phyloP scores from a whole-genome alignment of 1,140 invertebrate species.

The Drosophila miranda region DNA sequence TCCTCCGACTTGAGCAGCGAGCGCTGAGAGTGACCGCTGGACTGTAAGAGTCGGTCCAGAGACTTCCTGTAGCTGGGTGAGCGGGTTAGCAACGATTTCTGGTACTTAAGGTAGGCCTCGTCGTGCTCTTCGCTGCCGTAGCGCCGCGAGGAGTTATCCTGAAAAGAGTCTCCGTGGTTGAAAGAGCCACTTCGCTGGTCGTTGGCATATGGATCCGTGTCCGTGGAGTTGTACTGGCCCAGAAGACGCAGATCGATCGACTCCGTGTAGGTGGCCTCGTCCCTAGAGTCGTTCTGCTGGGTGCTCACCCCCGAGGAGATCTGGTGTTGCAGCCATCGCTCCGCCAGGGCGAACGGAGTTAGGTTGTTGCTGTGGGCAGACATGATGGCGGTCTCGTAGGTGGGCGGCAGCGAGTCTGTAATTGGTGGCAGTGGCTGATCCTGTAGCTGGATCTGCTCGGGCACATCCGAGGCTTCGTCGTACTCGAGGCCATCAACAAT shows the following conservation, averaged over 20 bases:
- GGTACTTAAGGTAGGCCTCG: slow-evolving; percentile 77
- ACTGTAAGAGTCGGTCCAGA: slow-evolving; percentile 76
- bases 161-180: slow-evolving; percentile 68
- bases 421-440: slow-evolving; percentile 45
- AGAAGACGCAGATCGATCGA: slow-evolving; percentile 78
- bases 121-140: slow-evolving; percentile 61
- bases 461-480: slow-evolving; percentile 49
- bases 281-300: slow-evolving; percentile 86
- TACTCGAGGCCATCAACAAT: slow-evolving; percentile 84
- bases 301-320: slow-evolving; percentile 87
- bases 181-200: slow-evolving; percentile 78
- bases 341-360: slow-evolving; percentile 83
- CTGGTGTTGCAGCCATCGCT: slow-evolving; percentile 83
- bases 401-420: slow-evolving; percentile 56
- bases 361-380: slow-evolving; percentile 83
- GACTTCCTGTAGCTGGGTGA: slow-evolving; percentile 82
- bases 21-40: slow-evolving; percentile 75
- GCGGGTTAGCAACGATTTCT: slow-evolving; percentile 77
- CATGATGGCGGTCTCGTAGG: slow-evolving; percentile 65
- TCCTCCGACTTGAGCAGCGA: slow-evolving; percentile 73
- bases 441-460: slow-evolving; percentile 40
- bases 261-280: slow-evolving; percentile 82
- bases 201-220: slow-evolving; percentile 78
- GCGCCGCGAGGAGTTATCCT: slow-evolving; percentile 58
- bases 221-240: slow-evolving; percentile 79